These are phyloP conservation scores for Rhizomys pruinosus DNA, from an alignment of 2,113 vertebrate species.

Conservation along the genomic window DNA sequence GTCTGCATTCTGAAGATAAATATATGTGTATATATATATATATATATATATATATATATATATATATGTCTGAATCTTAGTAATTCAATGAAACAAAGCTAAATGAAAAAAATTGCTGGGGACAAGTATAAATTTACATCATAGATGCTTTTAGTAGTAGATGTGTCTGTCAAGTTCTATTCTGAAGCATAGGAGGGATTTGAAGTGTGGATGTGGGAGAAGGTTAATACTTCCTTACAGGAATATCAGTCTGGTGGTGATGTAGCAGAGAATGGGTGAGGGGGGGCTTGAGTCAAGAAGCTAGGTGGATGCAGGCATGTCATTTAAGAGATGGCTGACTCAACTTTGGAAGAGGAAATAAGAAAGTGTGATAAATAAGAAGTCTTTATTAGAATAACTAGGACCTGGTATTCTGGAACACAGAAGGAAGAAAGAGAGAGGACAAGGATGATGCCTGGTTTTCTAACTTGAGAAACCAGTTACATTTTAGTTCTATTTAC, in stretches of 20 bases:
- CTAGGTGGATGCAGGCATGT: not conserved
- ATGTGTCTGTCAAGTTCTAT: not conserved
- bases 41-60: slow-evolving; percentile 33
- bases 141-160: not conserved
- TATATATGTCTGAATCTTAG: slow-evolving; percentile 15
- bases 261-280: not conserved
- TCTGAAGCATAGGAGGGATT: not conserved
- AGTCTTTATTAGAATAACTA: not conserved
- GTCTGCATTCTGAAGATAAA: slow-evolving; percentile 26
- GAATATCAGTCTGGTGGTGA: not conserved
- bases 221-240: not conserved
- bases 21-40: no score
- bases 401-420: not conserved
- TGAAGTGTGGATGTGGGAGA: not conserved
- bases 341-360: not conserved
- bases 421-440: slow-evolving; percentile 12
- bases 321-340: not conserved
- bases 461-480: not conserved
- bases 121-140: slow-evolving; percentile 24
- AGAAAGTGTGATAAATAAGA: not conserved
- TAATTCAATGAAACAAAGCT: not conserved
- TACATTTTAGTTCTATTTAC: not conserved
- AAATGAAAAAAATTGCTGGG: not conserved
- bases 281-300: not conserved
- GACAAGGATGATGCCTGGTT: not conserved